phyloP scores from a whole-genome alignment of 2,113 vertebrate genomes.

The Myxocyprinus asiaticus region DNA sequence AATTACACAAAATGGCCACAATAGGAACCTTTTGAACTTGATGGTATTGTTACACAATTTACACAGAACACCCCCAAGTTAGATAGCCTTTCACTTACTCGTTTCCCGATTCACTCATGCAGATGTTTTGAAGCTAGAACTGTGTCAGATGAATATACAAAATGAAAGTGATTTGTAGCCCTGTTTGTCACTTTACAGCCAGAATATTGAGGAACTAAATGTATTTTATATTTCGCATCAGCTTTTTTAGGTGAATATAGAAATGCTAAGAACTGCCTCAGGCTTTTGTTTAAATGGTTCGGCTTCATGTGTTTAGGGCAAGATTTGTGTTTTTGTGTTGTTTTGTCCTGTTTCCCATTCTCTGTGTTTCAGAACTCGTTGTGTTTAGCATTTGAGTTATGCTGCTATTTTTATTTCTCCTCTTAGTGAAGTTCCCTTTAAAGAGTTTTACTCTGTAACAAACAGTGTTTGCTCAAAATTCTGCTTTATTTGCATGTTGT shows the following conservation, averaged over 20 bases:
- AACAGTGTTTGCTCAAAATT: too few species aligned
- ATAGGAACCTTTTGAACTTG: too few species aligned
- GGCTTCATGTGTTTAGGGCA: too few species aligned
- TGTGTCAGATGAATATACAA: background rate
- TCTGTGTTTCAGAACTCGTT: background rate
- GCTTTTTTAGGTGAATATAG: background rate
- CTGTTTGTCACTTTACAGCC: background rate
- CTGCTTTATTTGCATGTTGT: too few species aligned
- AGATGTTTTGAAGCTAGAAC: background rate
- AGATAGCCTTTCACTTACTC: too few species aligned
- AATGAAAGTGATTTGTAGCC: background rate
- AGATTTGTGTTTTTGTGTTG: conserved; percentile 19
- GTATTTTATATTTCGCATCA: background rate
- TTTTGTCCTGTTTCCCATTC: conserved; percentile 38
- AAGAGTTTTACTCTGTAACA: too few species aligned
- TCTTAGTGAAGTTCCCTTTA: background rate
- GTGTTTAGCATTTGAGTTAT: background rate
- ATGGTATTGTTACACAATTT: too few species aligned
- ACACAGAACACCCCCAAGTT: too few species aligned
- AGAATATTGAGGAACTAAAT: background rate
- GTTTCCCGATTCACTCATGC: background rate
- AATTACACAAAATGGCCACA: too few species aligned
- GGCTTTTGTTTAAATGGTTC: background rate
- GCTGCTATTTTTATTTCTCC: background rate
- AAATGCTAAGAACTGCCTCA: background rate